phyloP scores from a whole-genome alignment of 2,113 vertebrate genomes.

The Potamarius usumacintae region DNA sequence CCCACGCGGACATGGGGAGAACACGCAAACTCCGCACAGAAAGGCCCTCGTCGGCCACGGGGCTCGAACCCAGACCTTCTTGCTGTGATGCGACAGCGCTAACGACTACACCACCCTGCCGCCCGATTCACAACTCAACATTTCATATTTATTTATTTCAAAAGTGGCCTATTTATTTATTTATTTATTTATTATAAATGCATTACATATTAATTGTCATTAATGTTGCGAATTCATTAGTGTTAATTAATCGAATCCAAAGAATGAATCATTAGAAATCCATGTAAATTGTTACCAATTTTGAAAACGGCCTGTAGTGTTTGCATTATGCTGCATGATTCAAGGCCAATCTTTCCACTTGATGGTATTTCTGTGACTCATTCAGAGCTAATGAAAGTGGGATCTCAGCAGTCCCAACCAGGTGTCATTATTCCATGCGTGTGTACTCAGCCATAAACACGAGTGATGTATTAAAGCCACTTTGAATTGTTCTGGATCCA shows the following conservation, averaged over 20 bases:
- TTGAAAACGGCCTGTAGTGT: background rate
- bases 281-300: background rate
- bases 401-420: conserved; percentile 14
- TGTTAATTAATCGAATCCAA: background rate
- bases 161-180: background rate
- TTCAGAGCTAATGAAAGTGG: conserved; percentile 5
- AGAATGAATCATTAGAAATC: background rate
- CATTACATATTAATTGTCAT: background rate
- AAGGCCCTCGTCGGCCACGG: no score
- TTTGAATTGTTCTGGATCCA: conserved; percentile 41
- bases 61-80: no score
- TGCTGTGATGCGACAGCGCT: no score
- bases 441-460: conserved; percentile 9
- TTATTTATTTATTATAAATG: background rate
- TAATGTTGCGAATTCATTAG: background rate
- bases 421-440: conserved; percentile 19
- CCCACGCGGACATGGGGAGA: no score
- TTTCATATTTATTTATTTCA: background rate
- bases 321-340: background rate
- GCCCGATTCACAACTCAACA: background rate
- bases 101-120: no score
- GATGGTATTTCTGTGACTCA: conserved; percentile 19
- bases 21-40: no score
- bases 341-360: background rate
- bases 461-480: conserved; percentile 46